These are phyloP conservation scores for Netelia melanura DNA, from an alignment of 2,888 invertebrate species.

Conservation along the genomic window DNA sequence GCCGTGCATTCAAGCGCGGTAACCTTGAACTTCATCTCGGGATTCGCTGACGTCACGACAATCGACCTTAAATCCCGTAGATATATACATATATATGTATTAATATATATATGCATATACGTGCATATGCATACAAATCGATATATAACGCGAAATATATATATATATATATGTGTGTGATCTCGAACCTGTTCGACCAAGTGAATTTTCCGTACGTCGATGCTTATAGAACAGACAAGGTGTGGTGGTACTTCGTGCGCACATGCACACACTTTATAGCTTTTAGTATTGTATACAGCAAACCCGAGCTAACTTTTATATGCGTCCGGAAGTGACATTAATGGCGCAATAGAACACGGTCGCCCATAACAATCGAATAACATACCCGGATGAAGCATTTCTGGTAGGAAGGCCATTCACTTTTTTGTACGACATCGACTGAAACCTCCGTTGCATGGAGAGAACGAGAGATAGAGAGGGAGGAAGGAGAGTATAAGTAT, in stretches of 20 bases:
- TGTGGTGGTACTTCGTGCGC: slow-evolving; percentile 49
- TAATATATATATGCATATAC: slow-evolving; percentile 65
- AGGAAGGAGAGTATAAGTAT: neutral
- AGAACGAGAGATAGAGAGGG: neutral
- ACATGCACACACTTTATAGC: slow-evolving; percentile 57
- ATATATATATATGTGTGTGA: slow-evolving; percentile 68
- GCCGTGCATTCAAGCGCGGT: slow-evolving; percentile 79
- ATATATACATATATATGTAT: slow-evolving; percentile 70
- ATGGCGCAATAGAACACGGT: slow-evolving; percentile 24
- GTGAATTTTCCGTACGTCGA: slow-evolving; percentile 33
- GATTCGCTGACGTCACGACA: slow-evolving; percentile 82
- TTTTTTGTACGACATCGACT: slow-evolving; percentile 8
- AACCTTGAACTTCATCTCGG: slow-evolving; percentile 84
- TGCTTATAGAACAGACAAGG: neutral
- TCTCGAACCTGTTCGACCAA: slow-evolving; percentile 46
- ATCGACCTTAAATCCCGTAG: slow-evolving; percentile 80
- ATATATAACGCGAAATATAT: slow-evolving; percentile 36
- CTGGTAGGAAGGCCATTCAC: slow-evolving; percentile 20
- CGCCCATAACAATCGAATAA: slow-evolving; percentile 49
- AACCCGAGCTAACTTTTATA: slow-evolving; percentile 21
- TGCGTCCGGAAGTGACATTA: slow-evolving; percentile 36
- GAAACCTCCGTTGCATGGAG: neutral
- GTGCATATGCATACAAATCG: slow-evolving; percentile 45
- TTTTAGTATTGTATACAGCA: neutral
- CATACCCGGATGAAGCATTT: slow-evolving; percentile 42